Base-by-base conservation (phyloP, 2,888 invertebrate species). In the Incurvaria masculella region DNA sequence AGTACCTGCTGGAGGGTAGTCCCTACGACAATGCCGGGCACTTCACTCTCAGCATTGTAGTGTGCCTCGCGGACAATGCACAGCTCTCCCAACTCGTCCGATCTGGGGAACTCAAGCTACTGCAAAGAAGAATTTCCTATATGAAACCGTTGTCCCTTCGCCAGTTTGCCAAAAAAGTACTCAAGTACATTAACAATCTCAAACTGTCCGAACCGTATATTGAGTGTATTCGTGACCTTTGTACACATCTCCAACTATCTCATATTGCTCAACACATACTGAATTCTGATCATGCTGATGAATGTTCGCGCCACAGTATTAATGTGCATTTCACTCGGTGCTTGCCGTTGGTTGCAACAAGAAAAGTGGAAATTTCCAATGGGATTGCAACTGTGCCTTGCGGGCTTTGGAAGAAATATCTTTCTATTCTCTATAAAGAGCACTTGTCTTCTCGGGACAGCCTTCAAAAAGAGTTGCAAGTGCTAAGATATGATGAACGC, bases 1-100 rank as follows among this genome's bases (percentile, higher is more conserved):
- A 83, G 63, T 83, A 78, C 65, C 66, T 84, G 41, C 61, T 82
- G 14, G 84, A 84, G 63, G 82, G 81, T 53, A 81, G 83, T 50
- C 55, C 73, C 10, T 75, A 81, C 53, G 85, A 85, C 56, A 80
- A 79, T 52, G 71, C 81, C 42, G 83, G 84, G 33, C 84, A 85
- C 61, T 84, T 81, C 57, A 69, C 71, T 56, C 59, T 83, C 16
- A 79, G 82, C 62, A 66, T 78, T 53, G 58, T 68, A 19, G 60
- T 68, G 5, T 66, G 65, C 50, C 54, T 74, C 44, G 57, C 63
- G 38, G 61, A 62, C 47, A 68, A 66, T 53, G 55, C 49, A 14
- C 64, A 62, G 6, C 67, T 80, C 52, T 58, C 58, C 8, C 59
- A 63, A 33, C 68, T 68, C 49, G 62, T 79, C 52, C 46, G 69